These are phyloP conservation scores for Trachelus stipa DNA, from an alignment of 2,888 invertebrate species.

Conservation along the genomic window DNA sequence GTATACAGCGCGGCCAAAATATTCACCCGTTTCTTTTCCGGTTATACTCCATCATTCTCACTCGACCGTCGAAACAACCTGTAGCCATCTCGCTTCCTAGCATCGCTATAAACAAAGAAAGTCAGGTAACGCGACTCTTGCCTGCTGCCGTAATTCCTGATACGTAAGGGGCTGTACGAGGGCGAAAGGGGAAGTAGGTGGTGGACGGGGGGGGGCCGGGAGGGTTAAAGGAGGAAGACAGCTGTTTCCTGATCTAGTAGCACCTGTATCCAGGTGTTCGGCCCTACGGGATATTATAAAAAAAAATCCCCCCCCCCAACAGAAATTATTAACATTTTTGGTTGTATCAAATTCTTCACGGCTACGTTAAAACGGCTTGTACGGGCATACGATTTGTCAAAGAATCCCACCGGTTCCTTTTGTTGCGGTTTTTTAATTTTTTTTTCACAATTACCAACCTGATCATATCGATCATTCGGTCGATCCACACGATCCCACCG, in stretches of 20 bases:
- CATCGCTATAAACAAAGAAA: slow-evolving; percentile 35
- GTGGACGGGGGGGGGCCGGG: slow-evolving; percentile 1
- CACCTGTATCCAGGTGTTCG: slow-evolving; percentile 59
- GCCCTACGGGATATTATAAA: slow-evolving; percentile 5
- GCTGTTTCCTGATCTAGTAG: slow-evolving; percentile 48
- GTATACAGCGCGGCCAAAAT: not conserved
- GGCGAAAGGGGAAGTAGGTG: slow-evolving; percentile 11
- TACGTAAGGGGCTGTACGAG: slow-evolving; percentile 12
- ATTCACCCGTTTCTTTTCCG: not conserved
- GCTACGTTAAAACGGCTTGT: not conserved
- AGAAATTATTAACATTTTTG: not conserved
- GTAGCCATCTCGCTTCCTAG: not conserved
- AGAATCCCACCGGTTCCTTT: not conserved
- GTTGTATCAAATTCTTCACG: not conserved
- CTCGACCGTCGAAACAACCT: not conserved
- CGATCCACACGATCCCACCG: not conserved
- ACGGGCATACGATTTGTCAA: not conserved
- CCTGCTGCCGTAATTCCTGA: not conserved
- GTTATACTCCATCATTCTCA: not conserved
- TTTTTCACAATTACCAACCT: not conserved
- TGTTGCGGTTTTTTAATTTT: not conserved
- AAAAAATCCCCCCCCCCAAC: too few species aligned
- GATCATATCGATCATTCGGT: not conserved
- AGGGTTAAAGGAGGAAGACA: slow-evolving; percentile 39
- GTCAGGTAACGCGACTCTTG: slow-evolving; percentile 24